Evolutionary conservation across 1,140 invertebrate genomes (phyloP).

Genomic region (Diachasmimorpha longicaudata): DNA sequence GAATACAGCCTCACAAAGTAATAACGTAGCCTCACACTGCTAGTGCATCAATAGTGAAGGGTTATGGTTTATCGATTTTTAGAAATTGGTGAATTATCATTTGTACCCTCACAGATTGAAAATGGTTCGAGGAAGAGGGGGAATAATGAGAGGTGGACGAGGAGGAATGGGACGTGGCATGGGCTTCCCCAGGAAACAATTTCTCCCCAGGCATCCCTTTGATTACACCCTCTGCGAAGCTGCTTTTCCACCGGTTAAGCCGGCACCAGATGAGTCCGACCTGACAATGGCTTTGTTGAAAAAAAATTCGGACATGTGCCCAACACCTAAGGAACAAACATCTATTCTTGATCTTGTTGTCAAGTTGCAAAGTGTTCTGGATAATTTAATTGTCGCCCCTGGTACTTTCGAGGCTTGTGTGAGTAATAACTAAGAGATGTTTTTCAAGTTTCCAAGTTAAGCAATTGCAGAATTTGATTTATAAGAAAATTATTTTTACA

Average conservation of each 20-base stretch:
- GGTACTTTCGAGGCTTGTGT: constrained; percentile 95
- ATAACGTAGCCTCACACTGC: neutral
- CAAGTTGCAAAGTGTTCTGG: constrained; percentile 90
- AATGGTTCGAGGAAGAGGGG: constrained; percentile 67
- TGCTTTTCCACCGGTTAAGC: constrained; percentile 85
- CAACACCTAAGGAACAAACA: constrained; percentile 86
- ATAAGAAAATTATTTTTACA: too few relatives aligned
- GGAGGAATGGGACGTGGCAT: constrained; percentile 74
- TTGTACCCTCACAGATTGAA: neutral
- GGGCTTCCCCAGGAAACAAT: constrained; percentile 71
- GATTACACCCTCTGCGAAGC: constrained; percentile 88
- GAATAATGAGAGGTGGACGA: constrained; percentile 67
- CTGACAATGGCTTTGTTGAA: constrained; percentile 90
- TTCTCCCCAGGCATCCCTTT: constrained; percentile 87
- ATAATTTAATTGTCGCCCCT: constrained; percentile 91
- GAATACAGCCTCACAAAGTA: neutral
- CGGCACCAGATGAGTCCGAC: constrained; percentile 79
- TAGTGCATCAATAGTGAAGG: too few relatives aligned
- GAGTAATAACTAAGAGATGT: too few relatives aligned
- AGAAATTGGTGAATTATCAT: neutral
- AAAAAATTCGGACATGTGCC: constrained; percentile 88
- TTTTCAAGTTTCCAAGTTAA: too few relatives aligned
- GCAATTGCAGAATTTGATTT: too few relatives aligned
- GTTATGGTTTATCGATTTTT: neutral
- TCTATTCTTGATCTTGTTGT: constrained; percentile 91